Evolutionary conservation across 2,113 vertebrate genomes (phyloP).

Genomic region (Manacus vitellinus): DNA sequence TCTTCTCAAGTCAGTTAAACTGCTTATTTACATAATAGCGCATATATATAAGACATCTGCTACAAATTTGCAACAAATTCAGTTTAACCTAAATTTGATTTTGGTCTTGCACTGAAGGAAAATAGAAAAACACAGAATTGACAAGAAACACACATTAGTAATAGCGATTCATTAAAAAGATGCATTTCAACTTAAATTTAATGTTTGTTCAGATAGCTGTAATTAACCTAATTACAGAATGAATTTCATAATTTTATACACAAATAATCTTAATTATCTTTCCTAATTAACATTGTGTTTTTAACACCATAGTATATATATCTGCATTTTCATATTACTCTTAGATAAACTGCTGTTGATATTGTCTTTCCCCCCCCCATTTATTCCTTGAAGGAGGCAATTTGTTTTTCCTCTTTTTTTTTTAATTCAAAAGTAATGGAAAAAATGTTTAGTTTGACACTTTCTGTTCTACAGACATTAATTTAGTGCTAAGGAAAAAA

Average conservation of each 20-base stretch:
- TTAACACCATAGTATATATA: background rate
- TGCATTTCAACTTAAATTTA: background rate
- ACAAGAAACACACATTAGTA: background rate
- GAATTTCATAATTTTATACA: background rate
- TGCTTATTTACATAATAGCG: background rate
- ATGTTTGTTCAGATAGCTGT: background rate
- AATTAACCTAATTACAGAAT: background rate
- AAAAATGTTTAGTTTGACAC: background rate
- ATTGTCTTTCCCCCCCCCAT: background rate
- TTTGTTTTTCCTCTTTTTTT: background rate
- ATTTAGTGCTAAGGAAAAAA: background rate
- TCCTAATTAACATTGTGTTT: background rate
- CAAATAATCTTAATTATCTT: background rate
- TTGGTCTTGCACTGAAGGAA: background rate
- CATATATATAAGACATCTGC: background rate
- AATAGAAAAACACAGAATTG: background rate
- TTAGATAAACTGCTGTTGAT: background rate
- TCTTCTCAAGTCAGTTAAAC: background rate
- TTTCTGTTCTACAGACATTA: background rate
- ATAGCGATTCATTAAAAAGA: background rate
- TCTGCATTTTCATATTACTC: background rate
- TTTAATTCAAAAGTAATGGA: background rate
- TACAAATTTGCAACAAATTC: background rate
- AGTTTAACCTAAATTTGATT: background rate
- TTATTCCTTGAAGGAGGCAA: background rate